phyloP scores from a whole-genome alignment of 2,797 vertebrate genomes.

The Chrosomus eos region DNA sequence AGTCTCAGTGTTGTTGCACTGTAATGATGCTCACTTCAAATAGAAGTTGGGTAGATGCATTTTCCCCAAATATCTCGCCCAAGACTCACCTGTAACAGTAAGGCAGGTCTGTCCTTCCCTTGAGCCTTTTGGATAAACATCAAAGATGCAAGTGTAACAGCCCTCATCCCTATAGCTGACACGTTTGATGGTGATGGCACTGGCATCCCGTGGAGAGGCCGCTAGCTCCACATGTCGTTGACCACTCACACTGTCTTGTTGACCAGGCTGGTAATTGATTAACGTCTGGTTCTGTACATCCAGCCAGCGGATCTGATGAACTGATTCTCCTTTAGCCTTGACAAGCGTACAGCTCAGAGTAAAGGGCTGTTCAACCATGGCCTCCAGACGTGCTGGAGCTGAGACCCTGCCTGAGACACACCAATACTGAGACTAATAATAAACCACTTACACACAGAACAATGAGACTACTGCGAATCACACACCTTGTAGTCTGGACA shows the following conservation, averaged over 20 bases:
- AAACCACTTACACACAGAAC: not conserved
- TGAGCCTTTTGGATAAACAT: constrained; percentile 70
- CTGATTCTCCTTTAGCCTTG: constrained; percentile 67
- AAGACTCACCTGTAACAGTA: constrained; percentile 71
- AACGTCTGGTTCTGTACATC: constrained; percentile 78
- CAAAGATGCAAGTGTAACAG: constrained; percentile 82
- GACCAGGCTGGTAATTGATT: constrained; percentile 71
- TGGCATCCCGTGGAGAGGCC: constrained; percentile 68
- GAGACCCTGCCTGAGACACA: constrained; percentile 66
- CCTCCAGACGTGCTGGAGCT: constrained; percentile 68
- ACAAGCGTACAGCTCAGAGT: constrained; percentile 75
- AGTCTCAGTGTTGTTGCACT: not conserved
- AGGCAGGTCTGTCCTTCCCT: constrained; percentile 76
- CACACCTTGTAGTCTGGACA: constrained; percentile 73
- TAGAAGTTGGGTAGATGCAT: not conserved
- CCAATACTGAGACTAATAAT: not conserved
- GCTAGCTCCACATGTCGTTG: constrained; percentile 79
- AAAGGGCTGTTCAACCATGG: constrained; percentile 74
- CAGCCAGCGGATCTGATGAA: constrained; percentile 77
- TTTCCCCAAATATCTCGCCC: not conserved
- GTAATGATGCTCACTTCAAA: not conserved
- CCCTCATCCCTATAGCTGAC: constrained; percentile 80
- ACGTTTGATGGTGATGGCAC: constrained; percentile 73
- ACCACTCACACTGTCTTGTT: constrained; percentile 73
- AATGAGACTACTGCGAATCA: not conserved